Evolutionary conservation across 2,113 vertebrate species (phyloP).

Genomic region (Cephalopterus ornatus): DNA sequence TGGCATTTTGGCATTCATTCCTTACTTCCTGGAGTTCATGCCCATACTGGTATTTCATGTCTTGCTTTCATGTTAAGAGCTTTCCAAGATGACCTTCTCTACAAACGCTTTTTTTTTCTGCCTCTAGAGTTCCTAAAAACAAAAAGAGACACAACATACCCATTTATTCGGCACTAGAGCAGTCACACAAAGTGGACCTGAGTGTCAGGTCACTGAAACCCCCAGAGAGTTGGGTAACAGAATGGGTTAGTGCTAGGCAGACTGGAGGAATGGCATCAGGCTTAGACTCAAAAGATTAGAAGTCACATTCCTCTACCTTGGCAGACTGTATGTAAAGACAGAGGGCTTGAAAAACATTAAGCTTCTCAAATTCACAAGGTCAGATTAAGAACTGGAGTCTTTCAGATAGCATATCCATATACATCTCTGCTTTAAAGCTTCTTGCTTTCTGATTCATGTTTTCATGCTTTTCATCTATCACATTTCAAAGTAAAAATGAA

Average conservation of each 20-base stretch:
- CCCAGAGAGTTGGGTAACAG: accelerated
- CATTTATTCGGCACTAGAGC: background rate
- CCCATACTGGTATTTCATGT: background rate
- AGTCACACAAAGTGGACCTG: background rate
- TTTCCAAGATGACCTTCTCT: background rate
- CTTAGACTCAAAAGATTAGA: background rate
- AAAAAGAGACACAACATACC: background rate
- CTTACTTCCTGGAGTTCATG: background rate
- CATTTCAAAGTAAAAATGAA: background rate
- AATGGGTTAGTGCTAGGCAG: background rate
- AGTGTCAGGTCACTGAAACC: background rate
- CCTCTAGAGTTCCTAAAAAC: background rate
- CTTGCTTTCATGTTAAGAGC: background rate
- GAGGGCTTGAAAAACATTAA: background rate
- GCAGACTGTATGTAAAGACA: background rate
- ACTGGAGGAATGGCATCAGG: background rate
- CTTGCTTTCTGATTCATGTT: background rate
- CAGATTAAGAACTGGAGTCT: background rate
- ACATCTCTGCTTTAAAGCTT: background rate
- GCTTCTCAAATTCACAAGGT: background rate
- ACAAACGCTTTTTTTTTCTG: background rate
- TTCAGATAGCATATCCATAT: background rate
- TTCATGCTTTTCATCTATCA: background rate
- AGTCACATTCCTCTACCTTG: background rate
- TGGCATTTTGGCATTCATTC: background rate